Conservation (phyloP, 2,113 vertebrate genomes). For the Sclerurus mexicanus region DNA sequence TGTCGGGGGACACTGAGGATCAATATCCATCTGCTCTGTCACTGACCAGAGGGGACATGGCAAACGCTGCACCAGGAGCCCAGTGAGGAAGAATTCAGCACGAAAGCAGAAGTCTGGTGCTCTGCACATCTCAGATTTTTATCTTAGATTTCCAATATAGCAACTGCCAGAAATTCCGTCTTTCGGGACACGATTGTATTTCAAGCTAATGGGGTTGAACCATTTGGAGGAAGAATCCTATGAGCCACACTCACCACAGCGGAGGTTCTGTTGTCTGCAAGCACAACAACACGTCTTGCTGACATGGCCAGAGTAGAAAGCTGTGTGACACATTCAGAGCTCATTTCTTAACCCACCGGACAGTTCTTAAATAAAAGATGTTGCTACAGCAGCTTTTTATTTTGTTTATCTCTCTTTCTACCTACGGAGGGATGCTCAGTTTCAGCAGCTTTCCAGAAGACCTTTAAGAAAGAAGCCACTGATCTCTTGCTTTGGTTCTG, state of each 20-base stretch:
- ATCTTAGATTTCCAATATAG: not conserved
- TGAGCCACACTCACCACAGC: not conserved
- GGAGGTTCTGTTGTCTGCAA: not conserved
- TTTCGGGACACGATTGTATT: not conserved
- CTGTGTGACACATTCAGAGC: not conserved
- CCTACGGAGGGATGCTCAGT: not conserved
- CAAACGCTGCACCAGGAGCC: not conserved
- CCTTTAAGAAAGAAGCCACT: not conserved
- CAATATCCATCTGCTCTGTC: slow-evolving; percentile 77
- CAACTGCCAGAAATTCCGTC: not conserved
- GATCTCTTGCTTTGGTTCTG: not conserved
- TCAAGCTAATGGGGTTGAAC: not conserved
- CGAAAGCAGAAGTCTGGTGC: not conserved
- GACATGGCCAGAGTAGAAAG: not conserved
- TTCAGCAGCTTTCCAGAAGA: not conserved
- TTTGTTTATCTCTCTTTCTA: not conserved
- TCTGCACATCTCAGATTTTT: fast-evolving
- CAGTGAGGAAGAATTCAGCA: not conserved
- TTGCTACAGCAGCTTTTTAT: not conserved
- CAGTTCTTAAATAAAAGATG: not conserved
- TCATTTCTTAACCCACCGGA: not conserved
- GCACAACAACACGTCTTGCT: not conserved
- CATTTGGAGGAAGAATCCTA: not conserved
- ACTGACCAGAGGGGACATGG: not conserved
- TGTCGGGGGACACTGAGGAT: slow-evolving; percentile 62